Evolutionary conservation across 2,113 vertebrate species (phyloP).

Genomic region (Podarcis cretensis): DNA sequence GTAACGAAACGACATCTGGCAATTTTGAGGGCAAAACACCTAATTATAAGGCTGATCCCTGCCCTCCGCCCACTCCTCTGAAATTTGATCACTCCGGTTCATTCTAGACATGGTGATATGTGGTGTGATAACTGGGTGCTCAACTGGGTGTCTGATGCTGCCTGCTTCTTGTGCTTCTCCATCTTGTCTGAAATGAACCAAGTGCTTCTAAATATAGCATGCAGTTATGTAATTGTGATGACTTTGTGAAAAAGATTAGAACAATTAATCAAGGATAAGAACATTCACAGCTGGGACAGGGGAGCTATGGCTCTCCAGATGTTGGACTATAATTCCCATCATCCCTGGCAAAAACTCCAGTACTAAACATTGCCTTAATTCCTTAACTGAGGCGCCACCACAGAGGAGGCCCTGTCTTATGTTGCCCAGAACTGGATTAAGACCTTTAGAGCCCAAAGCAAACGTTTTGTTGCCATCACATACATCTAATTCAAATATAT

Average conservation of each 20-base stretch:
- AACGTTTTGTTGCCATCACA: no score
- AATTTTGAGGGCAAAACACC: background rate
- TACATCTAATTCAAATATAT: no score
- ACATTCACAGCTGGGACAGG: background rate
- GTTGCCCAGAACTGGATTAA: no score
- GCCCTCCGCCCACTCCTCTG: background rate
- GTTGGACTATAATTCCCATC: no score
- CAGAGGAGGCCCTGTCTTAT: no score
- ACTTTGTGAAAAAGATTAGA: background rate
- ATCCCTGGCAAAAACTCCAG: no score
- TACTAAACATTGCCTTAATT: no score
- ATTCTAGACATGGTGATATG: background rate
- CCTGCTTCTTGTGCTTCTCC: background rate
- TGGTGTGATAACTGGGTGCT: background rate
- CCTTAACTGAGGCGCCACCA: no score
- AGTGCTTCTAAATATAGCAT: background rate
- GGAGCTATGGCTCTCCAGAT: no score
- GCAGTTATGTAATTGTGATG: background rate
- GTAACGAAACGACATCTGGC: background rate
- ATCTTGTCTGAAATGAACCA: background rate
- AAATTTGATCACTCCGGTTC: no score
- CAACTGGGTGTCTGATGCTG: background rate
- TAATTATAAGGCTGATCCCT: background rate
- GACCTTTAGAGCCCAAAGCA: no score
- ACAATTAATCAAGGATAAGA: background rate